Base-by-base conservation (phyloP, 1,140 invertebrate genomes). In the Orchesella cincta region DNA sequence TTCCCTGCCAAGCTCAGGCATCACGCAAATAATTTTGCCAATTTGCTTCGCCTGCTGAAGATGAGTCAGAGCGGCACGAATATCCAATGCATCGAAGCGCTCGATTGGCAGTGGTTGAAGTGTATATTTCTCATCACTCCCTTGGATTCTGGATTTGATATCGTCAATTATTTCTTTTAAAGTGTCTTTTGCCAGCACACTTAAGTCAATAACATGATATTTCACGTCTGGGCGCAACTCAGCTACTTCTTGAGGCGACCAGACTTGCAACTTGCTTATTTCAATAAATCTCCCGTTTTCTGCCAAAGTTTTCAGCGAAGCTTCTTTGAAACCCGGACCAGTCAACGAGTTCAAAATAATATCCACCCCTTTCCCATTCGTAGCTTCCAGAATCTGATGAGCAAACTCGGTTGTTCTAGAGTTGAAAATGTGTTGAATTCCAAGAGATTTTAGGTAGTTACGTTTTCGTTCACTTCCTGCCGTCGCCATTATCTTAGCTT, bases 401-500 rank as follows among this genome's bases (percentile, higher is more conserved):
- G 70, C 76, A 29, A 73, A 77, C 18, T 64, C 54, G 12, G 76
- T 73, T n/a, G 72, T 77, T 62, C 76, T 35, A 1, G 76, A 77
- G 35, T 77, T 71, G 71, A 73, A 77, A 29, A 77, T 33, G 31
- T 77, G 29, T 16, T 34, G 46, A 28, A 77, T 73, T 23, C 76
- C 76, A 5, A 77, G 29, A 31, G 5, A 14, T 34, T 51, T 12
- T 34, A 77, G 39, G 26, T 51, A 77, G 12, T 31, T 34, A n/a
- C 76, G 2, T 31, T 77, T 77, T 33, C 70, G 20, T 2, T 46
- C 20, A 33, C 70, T 73, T 31, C 76, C 76, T 20, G 76, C 76
- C 31, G 76, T 73, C 14, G 70, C 46, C 20, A 73, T 73, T 23
- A 77, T 73, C 57, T 77, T 33, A 2, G 85, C 89, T 75, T 82